Percentiles rank a stretch among this genome's conserved stretches.
Evolutionary conservation across 2,113 vertebrate genomes (phyloP).

Genomic region (Zootoca vivipara): DNA sequence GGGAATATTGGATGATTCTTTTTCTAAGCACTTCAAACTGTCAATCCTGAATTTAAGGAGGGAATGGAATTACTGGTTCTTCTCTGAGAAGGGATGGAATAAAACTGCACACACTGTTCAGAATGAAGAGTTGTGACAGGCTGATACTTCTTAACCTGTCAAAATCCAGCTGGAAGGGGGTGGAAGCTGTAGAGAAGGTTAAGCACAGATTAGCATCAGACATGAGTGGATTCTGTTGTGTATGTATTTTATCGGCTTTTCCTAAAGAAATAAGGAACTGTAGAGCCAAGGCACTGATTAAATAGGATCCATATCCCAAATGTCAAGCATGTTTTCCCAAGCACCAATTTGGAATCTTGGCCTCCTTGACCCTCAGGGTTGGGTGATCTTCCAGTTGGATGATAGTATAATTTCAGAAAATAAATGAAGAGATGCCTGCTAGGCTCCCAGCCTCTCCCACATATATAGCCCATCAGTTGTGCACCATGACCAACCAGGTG

Average conservation of each 20-base stretch:
- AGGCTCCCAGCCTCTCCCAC: neutral
- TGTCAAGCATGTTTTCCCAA: neutral
- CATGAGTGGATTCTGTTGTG: constrained; percentile 14
- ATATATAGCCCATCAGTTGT: neutral
- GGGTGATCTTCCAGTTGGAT: neutral
- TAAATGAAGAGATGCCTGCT: neutral
- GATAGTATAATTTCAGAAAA: neutral
- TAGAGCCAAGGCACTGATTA: neutral
- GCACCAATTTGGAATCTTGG: neutral
- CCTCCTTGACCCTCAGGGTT: neutral
- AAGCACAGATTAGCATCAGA: constrained; percentile 30
- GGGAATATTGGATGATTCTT: constrained; percentile 6
- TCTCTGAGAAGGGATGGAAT: neutral
- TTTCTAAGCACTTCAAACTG: constrained; percentile 21
- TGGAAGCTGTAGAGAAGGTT: constrained; percentile 38
- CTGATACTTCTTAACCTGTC: constrained; percentile 35
- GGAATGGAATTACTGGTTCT: constrained; percentile 22
- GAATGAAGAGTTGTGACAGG: constrained; percentile 12
- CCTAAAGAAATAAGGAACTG: neutral
- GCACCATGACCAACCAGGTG: neutral
- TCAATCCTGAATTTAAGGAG: constrained; percentile 7
- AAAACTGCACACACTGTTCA: neutral
- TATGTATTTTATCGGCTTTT: neutral
- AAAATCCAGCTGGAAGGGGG: constrained; percentile 1
- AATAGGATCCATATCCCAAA: neutral